Evolutionary conservation across 2,888 invertebrate genomes (phyloP).

Genomic region (Pediacus dermestoides): DNA sequence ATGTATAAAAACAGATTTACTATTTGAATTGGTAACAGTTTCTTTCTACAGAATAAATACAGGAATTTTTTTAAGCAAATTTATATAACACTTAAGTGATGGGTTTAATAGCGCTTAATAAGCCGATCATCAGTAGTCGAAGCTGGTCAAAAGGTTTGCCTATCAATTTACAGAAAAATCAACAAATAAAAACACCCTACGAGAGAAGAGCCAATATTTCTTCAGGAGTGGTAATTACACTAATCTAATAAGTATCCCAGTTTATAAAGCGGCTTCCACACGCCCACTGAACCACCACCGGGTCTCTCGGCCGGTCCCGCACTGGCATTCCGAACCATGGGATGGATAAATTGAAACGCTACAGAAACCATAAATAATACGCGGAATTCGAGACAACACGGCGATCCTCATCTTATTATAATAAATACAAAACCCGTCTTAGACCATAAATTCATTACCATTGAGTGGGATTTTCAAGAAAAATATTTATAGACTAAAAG

Average conservation of each 20-base stretch:
- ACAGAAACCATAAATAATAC: constrained; percentile 48
- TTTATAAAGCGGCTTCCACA: constrained; percentile 47
- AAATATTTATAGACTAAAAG: constrained; percentile 11
- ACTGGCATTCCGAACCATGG: constrained; percentile 9
- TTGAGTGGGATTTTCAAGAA: constrained; percentile 19
- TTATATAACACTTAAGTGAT: too few species aligned
- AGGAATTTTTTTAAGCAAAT: too few species aligned
- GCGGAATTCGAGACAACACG: constrained; percentile 47
- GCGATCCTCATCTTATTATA: constrained; percentile 45
- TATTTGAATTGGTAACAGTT: too few species aligned
- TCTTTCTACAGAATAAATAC: too few species aligned
- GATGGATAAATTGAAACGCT: constrained; percentile 47
- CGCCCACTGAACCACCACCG: constrained; percentile 38
- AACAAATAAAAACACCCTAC: too few species aligned
- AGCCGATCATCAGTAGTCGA: too few species aligned
- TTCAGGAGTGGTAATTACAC: constrained; percentile 39
- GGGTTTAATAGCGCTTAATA: too few species aligned
- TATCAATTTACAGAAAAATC: too few species aligned
- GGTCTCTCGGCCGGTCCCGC: constrained; percentile 13
- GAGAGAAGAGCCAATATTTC: constrained; percentile 1
- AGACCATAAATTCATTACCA: constrained; percentile 32
- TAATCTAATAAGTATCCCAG: constrained; percentile 47
- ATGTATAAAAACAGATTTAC: too few species aligned
- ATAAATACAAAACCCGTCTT: constrained; percentile 41
- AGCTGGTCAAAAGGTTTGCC: too few species aligned